Conservation (phyloP, 2,888 invertebrate genomes). For the Drosophila diplacantha region DNA sequence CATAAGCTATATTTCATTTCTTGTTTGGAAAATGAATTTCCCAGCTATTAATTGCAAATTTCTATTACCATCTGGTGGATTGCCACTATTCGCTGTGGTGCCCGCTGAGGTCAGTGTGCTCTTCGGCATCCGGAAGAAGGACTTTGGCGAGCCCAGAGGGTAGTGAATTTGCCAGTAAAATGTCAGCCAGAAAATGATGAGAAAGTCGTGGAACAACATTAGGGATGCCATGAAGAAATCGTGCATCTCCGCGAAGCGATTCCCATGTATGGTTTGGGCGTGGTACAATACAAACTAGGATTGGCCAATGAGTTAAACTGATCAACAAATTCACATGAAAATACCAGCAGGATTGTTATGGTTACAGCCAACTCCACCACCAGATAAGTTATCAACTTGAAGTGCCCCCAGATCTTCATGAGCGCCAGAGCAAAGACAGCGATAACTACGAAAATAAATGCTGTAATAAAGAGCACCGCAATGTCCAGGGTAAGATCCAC, state of each 20-base stretch:
- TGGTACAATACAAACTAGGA: slow-evolving; percentile 55
- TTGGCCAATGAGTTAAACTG: neutral
- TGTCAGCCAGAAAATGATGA: slow-evolving; percentile 55
- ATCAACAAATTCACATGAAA: slow-evolving; percentile 1
- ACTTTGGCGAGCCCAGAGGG: too few relatives aligned
- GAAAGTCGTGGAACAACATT: slow-evolving; percentile 59
- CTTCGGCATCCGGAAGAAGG: too few relatives aligned
- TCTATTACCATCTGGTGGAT: too few relatives aligned
- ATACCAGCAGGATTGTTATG: slow-evolving; percentile 39
- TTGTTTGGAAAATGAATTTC: neutral
- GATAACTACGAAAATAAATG: slow-evolving; percentile 44
- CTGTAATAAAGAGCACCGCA: slow-evolving; percentile 50
- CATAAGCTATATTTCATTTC: too few relatives aligned
- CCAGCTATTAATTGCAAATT: too few relatives aligned
- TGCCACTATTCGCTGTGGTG: too few relatives aligned
- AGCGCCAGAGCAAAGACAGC: slow-evolving; percentile 31
- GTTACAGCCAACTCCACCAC: slow-evolving; percentile 25
- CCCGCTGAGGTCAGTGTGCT: too few relatives aligned
- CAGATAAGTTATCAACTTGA: slow-evolving; percentile 5
- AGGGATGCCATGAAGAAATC: slow-evolving; percentile 46
- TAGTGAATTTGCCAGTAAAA: slow-evolving; percentile 51
- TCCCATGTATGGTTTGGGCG: slow-evolving; percentile 51
- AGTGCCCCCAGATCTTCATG: neutral
- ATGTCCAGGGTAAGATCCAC: slow-evolving; percentile 53
- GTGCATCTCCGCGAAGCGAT: slow-evolving; percentile 56